Evolutionary conservation across 2,113 vertebrate species (phyloP).

Genomic region (Chamaea fasciata): DNA sequence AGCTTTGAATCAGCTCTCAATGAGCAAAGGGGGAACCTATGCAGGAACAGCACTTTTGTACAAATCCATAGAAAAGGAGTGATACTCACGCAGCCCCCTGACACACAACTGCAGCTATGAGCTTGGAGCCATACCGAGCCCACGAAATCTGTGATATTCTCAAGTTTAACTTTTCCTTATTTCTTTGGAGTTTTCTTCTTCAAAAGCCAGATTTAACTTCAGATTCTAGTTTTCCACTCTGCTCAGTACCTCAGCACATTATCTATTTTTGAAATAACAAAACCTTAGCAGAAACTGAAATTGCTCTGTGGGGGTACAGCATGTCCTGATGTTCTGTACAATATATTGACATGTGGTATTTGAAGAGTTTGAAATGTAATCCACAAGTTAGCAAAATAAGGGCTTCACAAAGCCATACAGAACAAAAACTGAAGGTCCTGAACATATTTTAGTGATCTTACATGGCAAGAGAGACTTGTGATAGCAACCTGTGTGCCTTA

Average conservation of each 20-base stretch:
- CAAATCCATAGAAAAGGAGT: not conserved
- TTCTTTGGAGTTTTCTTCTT: not conserved
- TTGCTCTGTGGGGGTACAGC: not conserved
- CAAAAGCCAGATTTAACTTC: not conserved
- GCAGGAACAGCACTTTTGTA: not conserved
- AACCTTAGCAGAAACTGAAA: not conserved
- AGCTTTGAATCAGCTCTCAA: slow-evolving; percentile 1
- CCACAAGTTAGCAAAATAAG: not conserved
- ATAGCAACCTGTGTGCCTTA: not conserved
- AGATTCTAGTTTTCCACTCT: not conserved
- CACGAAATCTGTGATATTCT: not conserved
- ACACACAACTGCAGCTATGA: not conserved
- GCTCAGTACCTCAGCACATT: not conserved
- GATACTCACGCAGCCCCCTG: not conserved
- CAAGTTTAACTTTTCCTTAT: not conserved
- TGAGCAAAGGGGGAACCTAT: not conserved
- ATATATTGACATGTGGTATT: not conserved
- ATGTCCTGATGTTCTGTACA: not conserved
- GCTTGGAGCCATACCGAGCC: not conserved
- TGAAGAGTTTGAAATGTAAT: not conserved
- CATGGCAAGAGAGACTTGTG: not conserved
- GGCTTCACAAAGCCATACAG: not conserved
- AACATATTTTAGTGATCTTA: not conserved
- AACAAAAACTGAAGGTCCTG: not conserved
- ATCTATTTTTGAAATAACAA: slow-evolving; percentile 12